These are phyloP conservation scores for Sycobia sp. DNA, from an alignment of 1,140 invertebrate species.

Conservation along the genomic window DNA sequence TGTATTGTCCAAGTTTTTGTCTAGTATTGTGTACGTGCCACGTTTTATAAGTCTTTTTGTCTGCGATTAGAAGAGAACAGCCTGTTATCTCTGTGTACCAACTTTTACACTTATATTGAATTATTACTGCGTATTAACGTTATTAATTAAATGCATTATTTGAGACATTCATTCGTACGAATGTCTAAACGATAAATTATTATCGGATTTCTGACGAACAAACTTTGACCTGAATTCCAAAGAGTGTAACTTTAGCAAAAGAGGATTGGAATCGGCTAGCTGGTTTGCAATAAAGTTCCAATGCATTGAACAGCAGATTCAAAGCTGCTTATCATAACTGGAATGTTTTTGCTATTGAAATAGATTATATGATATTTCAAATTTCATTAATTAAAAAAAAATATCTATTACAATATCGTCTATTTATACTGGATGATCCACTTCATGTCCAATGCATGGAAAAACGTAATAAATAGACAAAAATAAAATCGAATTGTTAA, in stretches of 20 bases:
- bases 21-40: conserved; percentile 59
- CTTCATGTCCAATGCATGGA: conserved; percentile 20
- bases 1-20: conserved; percentile 58
- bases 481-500: conserved; percentile 38
- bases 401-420: conserved; percentile 39
- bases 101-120: conserved; percentile 57
- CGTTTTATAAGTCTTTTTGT: conserved; percentile 59
- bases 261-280: conserved; percentile 26
- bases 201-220: conserved; percentile 34
- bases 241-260: conserved; percentile 23
- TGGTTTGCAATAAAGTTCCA: conserved; percentile 5
- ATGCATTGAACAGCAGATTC: conserved; percentile 13
- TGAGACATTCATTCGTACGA: conserved; percentile 24
- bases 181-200: conserved; percentile 30
- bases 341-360: conserved; percentile 10
- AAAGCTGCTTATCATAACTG: no score
- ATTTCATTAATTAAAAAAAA: not conserved
- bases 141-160: conserved; percentile 35
- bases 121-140: conserved; percentile 38
- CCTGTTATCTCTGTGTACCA: conserved; percentile 57
- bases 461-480: conserved; percentile 21
- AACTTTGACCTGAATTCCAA: conserved; percentile 33
- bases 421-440: conserved; percentile 45
- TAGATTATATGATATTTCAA: conserved; percentile 32
- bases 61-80: conserved; percentile 48